Base-by-base conservation (phyloP, 2,797 vertebrate genomes). In the Arnoldichthys spilopterus region DNA sequence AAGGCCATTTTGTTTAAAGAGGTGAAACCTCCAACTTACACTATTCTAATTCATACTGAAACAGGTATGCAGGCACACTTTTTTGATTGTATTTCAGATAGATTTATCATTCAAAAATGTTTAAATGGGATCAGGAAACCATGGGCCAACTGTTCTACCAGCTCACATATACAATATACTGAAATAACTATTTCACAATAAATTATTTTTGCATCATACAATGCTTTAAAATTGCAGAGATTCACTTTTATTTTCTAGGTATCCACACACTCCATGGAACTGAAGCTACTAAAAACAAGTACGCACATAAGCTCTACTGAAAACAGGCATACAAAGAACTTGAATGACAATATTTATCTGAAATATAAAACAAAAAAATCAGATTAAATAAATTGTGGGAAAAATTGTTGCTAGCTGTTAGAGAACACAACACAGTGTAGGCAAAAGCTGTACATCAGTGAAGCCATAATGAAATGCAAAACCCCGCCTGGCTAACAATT, bases 401-500 rank as follows among this genome's bases (percentile, higher is more conserved):
- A 69, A 72, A 63, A 37, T 34, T 37, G 45, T 45, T 71, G 67
- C 45, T 56, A 71, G 73, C 47, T 76, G 78, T 73, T 81, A 77
- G 69, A 61, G 72, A 72, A 77, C 62, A 72, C 54, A 82, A 68
- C 40, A 43, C 56, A 59, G 51, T 51, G 59, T 20, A 74, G 73
- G 71, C 75, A 91, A 86, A 87, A 90, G 88, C 88, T 90, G 91
- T 92, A 87, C 90, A 90, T 94, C 94, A 93, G 91, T 89, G 91
- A 89, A 88, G 90, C 91, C 91, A 90, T 96, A 96, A 95, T 95
- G 93, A 96, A 95, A 95, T 96, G 95, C 93, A 92, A 93, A 92
- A 91, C 93, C 93, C 93, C 87, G 85, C 91, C 93, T 91, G 92
- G 92, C 94, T 92, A 94, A 96, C 92, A 94, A 96, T 95, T 92